Conservation (phyloP, 2,113 vertebrate species). For the Periophthalmodon schlosseri region DNA sequence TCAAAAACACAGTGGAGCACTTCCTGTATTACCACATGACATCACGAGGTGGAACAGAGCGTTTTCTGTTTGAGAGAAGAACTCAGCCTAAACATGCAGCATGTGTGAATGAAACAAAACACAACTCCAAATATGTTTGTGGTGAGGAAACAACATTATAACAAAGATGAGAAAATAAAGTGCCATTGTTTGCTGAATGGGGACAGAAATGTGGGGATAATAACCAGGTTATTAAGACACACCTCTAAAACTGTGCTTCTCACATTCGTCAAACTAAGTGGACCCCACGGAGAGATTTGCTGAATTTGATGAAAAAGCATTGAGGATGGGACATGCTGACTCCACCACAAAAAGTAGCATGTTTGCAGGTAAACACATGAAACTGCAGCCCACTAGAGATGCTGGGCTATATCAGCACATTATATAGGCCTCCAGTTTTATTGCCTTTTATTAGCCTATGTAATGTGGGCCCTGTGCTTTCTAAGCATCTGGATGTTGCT, state of each 20-base stretch:
- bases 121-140: too few relatives aligned
- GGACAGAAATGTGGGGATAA: not conserved
- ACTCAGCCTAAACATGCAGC: too few relatives aligned
- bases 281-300: not conserved
- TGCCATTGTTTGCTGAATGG: not conserved
- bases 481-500: not conserved
- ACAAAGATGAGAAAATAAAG: too few relatives aligned
- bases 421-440: not conserved
- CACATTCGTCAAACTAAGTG: not conserved
- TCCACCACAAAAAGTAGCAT: not conserved
- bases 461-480: not conserved
- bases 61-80: too few relatives aligned
- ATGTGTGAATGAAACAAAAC: too few relatives aligned
- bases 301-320: slow-evolving; percentile 7
- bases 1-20: too few relatives aligned
- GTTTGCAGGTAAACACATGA: slow-evolving; percentile 9
- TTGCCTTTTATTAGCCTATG: not conserved
- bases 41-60: too few relatives aligned
- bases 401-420: not conserved
- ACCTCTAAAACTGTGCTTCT: not conserved
- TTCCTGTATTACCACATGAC: too few relatives aligned
- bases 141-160: too few relatives aligned
- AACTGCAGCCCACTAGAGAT: not conserved
- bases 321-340: not conserved
- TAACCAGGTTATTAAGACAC: not conserved